Conservation (phyloP, 2,113 vertebrate species). For the Narcine bancroftii region DNA sequence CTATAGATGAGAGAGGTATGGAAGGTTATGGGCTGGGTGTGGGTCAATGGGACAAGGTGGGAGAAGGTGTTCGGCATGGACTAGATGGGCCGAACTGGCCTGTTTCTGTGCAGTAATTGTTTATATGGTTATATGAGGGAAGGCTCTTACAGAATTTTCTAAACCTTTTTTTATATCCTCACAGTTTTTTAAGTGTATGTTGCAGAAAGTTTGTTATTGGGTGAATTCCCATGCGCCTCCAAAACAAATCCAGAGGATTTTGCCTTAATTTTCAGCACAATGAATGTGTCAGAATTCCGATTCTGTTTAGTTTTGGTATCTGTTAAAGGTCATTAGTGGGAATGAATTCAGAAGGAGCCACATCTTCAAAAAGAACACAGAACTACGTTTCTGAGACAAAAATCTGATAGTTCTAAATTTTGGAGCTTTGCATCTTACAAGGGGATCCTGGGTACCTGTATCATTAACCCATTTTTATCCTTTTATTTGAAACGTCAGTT, state of each 20-base stretch:
- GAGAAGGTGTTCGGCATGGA: no score
- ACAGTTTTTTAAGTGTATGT: neutral
- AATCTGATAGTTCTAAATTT: neutral
- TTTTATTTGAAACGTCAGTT: neutral
- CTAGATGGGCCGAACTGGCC: no score
- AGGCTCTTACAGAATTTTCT: neutral
- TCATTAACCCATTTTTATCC: neutral
- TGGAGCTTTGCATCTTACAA: neutral
- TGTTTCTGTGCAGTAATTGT: no score
- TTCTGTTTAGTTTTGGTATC: neutral
- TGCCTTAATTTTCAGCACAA: slow-evolving; percentile 35
- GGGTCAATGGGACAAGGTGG: no score
- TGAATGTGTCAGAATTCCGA: slow-evolving; percentile 9
- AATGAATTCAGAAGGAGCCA: neutral
- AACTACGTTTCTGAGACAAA: neutral
- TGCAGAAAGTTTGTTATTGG: neutral
- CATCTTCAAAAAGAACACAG: neutral
- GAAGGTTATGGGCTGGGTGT: no score
- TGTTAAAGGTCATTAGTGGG: neutral
- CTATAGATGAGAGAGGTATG: no score
- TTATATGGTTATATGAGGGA: no score
- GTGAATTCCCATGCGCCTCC: neutral
- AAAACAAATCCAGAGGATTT: neutral
- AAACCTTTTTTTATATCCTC: neutral
- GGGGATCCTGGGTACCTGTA: neutral